Conservation (phyloP, 2,113 vertebrate genomes). For the Gulo gulo region DNA sequence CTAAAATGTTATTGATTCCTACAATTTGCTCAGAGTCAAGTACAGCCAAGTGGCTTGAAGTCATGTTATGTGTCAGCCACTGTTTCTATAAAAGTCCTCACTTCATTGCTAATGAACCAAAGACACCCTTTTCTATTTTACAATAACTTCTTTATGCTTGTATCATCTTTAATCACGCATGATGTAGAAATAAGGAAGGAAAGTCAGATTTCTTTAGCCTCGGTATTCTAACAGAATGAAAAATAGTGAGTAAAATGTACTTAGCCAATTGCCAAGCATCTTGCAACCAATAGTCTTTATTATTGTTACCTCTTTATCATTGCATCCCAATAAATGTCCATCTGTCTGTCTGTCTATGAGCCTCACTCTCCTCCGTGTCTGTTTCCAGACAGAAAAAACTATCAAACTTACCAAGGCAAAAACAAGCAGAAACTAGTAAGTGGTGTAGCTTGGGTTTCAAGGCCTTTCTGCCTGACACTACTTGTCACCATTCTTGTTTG, state of each 20-base stretch:
- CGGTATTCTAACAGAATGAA: not conserved
- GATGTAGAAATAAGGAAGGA: not conserved
- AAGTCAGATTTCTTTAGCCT: not conserved
- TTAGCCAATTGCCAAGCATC: not conserved
- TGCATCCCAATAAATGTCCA: not conserved
- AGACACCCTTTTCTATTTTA: not conserved
- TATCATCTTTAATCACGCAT: conserved; percentile 37
- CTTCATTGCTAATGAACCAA: not conserved
- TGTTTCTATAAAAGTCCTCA: not conserved
- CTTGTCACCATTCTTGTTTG: not conserved
- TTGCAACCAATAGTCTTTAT: not conserved
- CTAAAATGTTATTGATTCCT: conserved; percentile 33
- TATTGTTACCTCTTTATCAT: not conserved
- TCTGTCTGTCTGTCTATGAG: not conserved
- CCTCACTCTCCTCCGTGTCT: not conserved
- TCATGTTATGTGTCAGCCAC: not conserved
- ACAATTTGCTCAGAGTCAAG: not conserved
- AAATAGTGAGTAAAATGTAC: not conserved
- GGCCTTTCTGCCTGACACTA: not conserved
- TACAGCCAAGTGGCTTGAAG: not conserved
- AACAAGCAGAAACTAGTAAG: not conserved
- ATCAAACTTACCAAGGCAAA: not conserved
- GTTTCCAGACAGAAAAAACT: not conserved
- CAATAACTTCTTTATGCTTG: not conserved
- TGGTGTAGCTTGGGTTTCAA: not conserved